Evolutionary conservation across 2,113 vertebrate species (phyloP), one percentile per base, ranked within the genome.

Genomic region (Colistium nudipinnis): DNA sequence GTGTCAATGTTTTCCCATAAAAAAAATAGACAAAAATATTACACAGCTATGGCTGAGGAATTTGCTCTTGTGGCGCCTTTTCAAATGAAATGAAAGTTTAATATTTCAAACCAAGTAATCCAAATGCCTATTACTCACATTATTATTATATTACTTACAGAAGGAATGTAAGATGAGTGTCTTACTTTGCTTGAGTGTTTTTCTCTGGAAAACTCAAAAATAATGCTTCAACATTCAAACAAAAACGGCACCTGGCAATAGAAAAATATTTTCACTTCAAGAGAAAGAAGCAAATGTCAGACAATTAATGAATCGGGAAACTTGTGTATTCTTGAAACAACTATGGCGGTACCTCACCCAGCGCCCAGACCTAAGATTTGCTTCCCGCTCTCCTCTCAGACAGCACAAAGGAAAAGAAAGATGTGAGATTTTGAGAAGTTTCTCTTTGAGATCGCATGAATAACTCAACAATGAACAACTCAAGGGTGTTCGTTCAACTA

Each of bases 391-490:
- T 56, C 44, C 25, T 43, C 3, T 39, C 27, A 45, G 31, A 47
- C 61, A 78, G 52, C 16, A 63, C 24, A 72, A 59, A 70, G 20
- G 25, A 61, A 55, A 22, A 35, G 38, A n/a, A 65, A 69, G 68
- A 75, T 55, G 54, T 62, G 53, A 62, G 30, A 62, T 70, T 79
- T 82, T 73, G 69, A 74, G 49, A 80, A 61, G 41, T 52, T 76
- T 64, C 10, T 13, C 72, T 76, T 76, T 76, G 60, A 81, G 62
- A 65, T 7, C 1, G 22, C 70, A 61, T 74, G 44, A 82, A 74
- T 78, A 84, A 77, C 55, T 81, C 68, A 76, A 31, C 12, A 36
- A n/a, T n/a, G n/a, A n/a, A n/a, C n/a, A n/a, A n/a, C n/a, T n/a
- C n/a, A n/a, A 33, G 4, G 9, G 30, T 17, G 27, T 59, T 74